Conservation (phyloP, 2,888 invertebrate species). For the Galerucella calmariensis region DNA sequence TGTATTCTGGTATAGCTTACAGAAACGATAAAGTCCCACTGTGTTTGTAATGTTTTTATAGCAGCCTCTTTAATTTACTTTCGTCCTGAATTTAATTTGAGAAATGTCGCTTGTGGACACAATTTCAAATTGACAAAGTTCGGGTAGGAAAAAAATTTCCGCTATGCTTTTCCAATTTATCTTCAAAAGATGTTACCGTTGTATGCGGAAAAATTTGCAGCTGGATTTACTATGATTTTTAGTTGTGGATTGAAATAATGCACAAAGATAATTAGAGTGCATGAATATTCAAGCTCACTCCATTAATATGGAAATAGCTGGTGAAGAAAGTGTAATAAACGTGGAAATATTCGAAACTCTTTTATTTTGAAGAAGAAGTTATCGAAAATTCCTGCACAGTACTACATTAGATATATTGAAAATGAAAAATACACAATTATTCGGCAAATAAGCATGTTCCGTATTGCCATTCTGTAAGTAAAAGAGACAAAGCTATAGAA, state of each 20-base stretch:
- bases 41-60: conserved; percentile 31
- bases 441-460: no score
- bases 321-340: no score
- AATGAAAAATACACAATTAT: no score
- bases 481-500: no score
- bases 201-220: neutral
- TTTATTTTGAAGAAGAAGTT: no score
- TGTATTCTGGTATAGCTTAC: conserved; percentile 25
- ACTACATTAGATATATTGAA: no score
- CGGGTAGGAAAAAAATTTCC: neutral
- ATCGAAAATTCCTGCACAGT: no score
- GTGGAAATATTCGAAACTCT: no score
- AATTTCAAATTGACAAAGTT: neutral
- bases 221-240: neutral
- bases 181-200: neutral
- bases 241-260: neutral
- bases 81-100: conserved; percentile 24
- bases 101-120: neutral
- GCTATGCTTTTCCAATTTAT: neutral
- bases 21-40: conserved; percentile 21
- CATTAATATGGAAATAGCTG: neutral
- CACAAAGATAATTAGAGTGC: neutral
- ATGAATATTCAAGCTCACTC: neutral
- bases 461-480: no score
- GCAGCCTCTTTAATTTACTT: conserved; percentile 14